Base-by-base conservation (phyloP, 2,888 invertebrate species). In the Sericinus montela region DNA sequence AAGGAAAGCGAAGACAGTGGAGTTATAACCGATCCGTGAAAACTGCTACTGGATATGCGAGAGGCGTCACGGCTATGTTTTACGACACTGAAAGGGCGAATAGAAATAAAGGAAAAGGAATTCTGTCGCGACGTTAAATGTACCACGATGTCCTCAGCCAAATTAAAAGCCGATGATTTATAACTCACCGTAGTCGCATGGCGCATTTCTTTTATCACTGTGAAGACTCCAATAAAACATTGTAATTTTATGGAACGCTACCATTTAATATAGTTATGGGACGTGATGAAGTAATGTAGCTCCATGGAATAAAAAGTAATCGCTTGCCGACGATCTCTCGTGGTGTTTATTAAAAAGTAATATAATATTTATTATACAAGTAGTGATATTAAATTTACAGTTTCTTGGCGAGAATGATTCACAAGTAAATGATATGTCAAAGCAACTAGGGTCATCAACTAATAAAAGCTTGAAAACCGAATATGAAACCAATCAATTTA, bases 151-250 rank as follows among this genome's bases (percentile, higher is more conserved):
- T 70, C 72, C 70, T 66, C 65, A 65, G 64, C 67, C 65, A 77
- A 80, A 80, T 80, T 80, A 79, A 79, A 81, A 71, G 60, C 65
- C 67, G 64, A 71, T 76, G 76, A 80, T 79, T 78, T 78, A 80
- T 79, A 58, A 58, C 59, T 51, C 54, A 49, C 56, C 58, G 19
- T 38, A 11, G 39, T 39, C 39, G 29, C 37, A 45, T 55, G 48
- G 55, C 28, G 16, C 42, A 37, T 32, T 48, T 44, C 45, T 49
- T 45, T 44, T 49, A 44, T 35, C 44, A 43, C 38, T 16, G 19
- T 35, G 15, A 40, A 19, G 35, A 37, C 49, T 28, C 44, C 29
- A 39, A 39, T 45, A 39, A 49, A 49, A 49, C 44, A 39, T 45
- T 40, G 40, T 43, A 48, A 48, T 49, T 49, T 40, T 34, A 39